Percentiles rank a stretch among this genome's conserved stretches.
These are phyloP conservation scores for Subacronicta megacephala DNA, from an alignment of 2,888 invertebrate species.

Conservation along the genomic window DNA sequence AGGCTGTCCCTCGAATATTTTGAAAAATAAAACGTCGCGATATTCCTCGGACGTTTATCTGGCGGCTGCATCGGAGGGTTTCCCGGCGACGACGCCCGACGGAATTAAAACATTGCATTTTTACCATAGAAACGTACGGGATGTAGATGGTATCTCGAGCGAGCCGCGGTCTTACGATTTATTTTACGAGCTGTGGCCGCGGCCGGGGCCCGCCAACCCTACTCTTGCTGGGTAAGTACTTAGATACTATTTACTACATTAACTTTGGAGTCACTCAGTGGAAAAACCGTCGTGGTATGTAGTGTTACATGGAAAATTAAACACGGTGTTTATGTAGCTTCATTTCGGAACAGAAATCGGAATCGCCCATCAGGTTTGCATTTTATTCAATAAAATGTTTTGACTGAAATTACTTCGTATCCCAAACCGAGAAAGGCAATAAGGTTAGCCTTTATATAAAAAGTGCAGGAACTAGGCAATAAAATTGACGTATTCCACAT, in stretches of 20 bases:
- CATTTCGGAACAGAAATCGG: slow-evolving; percentile 9
- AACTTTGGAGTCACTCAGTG: slow-evolving; percentile 23
- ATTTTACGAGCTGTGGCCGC: slow-evolving; percentile 63
- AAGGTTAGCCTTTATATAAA: too few relatives aligned
- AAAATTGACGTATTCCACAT: too few relatives aligned
- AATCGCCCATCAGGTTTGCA: neutral
- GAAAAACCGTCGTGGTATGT: slow-evolving; percentile 41
- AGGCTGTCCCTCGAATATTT: slow-evolving; percentile 56
- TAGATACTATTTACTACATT: slow-evolving; percentile 38
- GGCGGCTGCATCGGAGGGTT: slow-evolving; percentile 69
- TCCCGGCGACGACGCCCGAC: slow-evolving; percentile 63
- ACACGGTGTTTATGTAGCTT: slow-evolving; percentile 26
- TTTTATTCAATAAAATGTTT: neutral
- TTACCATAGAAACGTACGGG: slow-evolving; percentile 64
- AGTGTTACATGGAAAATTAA: slow-evolving; percentile 39
- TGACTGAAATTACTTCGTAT: neutral
- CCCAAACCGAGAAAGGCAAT: neutral
- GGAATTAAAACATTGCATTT: slow-evolving; percentile 88
- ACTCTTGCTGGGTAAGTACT: slow-evolving; percentile 23
- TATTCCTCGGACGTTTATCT: slow-evolving; percentile 66
- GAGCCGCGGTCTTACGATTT: slow-evolving; percentile 62
- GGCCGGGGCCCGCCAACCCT: slow-evolving; percentile 20
- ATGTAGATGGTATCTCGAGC: slow-evolving; percentile 68
- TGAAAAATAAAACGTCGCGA: slow-evolving; percentile 57
- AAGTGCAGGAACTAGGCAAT: too few relatives aligned